Percentiles rank a stretch among this genome's conserved stretches.
Conservation (phyloP, 2,888 invertebrate genomes). For the Cryptocephalus moraei region DNA sequence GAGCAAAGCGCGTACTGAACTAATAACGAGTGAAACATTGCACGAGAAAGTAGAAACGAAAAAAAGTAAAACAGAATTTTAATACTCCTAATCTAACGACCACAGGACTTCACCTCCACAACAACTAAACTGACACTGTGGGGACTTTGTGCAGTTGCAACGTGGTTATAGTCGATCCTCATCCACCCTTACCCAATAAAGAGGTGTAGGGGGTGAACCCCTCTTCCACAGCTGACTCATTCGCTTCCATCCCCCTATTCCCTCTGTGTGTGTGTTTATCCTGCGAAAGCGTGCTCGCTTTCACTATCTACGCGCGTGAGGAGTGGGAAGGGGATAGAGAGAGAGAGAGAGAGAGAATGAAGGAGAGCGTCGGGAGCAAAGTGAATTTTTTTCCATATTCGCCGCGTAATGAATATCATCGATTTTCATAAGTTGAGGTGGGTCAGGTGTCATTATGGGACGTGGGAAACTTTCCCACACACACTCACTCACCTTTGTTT, state of each 20-base stretch:
- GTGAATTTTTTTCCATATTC: no score
- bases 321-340: not conserved
- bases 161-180: constrained; percentile 35
- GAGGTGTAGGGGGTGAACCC: constrained; percentile 27
- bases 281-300: constrained; percentile 6
- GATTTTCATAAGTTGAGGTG: no score
- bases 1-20: not conserved
- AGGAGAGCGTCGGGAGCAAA: not conserved
- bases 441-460: no score
- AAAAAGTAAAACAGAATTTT: constrained; percentile 9
- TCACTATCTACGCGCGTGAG: not conserved
- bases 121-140: constrained; percentile 39
- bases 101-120: constrained; percentile 39
- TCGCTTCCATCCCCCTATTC: constrained; percentile 4
- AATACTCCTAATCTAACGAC: constrained; percentile 30
- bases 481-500: no score
- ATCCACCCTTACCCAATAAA: constrained; percentile 33
- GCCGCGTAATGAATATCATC: no score
- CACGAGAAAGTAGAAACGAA: constrained; percentile 9
- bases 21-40: constrained; percentile 14
- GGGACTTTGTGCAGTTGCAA: constrained; percentile 33
- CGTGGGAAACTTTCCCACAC: no score
- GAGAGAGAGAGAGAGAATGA: no score
- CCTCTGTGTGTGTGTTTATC: constrained; percentile 6
- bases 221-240: constrained; percentile 36